A percentile compares a stretch with the other conserved stretches of the same genome.
These are phyloP conservation scores for Mycteria americana DNA, from an alignment of 2,797 vertebrate genomes.

Conservation along the genomic window DNA sequence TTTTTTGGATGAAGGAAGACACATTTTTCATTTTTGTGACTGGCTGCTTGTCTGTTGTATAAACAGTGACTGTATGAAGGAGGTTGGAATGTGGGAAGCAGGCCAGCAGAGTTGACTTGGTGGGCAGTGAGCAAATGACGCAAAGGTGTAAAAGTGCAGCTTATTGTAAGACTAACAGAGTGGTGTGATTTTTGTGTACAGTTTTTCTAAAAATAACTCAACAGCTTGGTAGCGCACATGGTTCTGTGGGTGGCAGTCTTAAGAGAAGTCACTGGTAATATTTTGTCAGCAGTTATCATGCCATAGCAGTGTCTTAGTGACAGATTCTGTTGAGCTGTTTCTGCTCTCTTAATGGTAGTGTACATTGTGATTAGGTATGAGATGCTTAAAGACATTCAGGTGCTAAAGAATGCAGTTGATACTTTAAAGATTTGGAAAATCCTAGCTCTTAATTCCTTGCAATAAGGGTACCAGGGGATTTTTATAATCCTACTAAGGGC, in stretches of 20 bases:
- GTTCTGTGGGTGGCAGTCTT: not conserved
- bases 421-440: not conserved
- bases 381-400: not conserved
- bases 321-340: not conserved
- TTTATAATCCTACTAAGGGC: not conserved
- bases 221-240: not conserved
- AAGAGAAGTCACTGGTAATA: not conserved
- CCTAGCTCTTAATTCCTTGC: not conserved
- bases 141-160: not conserved
- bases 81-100: not conserved
- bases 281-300: not conserved
- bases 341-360: not conserved
- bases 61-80: not conserved
- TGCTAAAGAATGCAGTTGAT: not conserved
- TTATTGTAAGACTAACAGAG: not conserved
- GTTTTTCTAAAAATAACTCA: not conserved
- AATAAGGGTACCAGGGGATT: not conserved
- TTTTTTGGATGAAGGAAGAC: not conserved
- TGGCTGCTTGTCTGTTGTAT: not conserved
- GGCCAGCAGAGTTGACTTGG: not conserved
- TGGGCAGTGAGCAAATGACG: not conserved
- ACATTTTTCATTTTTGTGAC: not conserved
- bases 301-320: not conserved
- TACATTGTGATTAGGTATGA: not conserved
- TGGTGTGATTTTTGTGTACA: constrained; percentile 1